Percentiles rank a stretch among this genome's conserved stretches.
phyloP scores from a whole-genome alignment of 1,140 invertebrate genomes.

The Mya arenaria region DNA sequence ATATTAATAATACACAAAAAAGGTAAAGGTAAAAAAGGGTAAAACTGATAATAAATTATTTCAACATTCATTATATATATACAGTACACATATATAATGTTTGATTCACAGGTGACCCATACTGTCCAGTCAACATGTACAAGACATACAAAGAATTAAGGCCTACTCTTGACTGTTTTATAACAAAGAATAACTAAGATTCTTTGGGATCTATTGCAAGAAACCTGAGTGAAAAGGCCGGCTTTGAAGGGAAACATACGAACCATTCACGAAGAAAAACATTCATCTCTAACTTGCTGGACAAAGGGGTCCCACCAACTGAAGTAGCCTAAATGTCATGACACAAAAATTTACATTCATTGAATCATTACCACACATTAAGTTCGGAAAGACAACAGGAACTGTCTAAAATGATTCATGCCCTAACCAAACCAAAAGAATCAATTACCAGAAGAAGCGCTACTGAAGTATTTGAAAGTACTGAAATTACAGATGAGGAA shows the following conservation, averaged over 20 bases:
- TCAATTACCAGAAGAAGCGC: neutral
- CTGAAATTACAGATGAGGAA: neutral
- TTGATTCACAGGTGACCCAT: neutral
- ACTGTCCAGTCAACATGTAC: slow-evolving; percentile 17
- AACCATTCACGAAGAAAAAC: slow-evolving; percentile 6
- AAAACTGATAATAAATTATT: neutral
- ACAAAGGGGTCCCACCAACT: neutral
- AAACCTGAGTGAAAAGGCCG: slow-evolving; percentile 10
- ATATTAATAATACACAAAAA: neutral
- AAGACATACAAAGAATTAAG: neutral
- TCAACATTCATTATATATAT: too few species aligned
- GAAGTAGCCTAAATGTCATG: slow-evolving; percentile 7
- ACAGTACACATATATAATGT: too few species aligned
- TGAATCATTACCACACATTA: neutral
- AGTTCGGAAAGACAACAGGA: neutral
- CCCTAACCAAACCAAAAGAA: neutral
- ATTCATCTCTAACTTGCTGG: neutral
- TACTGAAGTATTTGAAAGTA: neutral
- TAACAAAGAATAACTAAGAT: neutral
- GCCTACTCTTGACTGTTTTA: neutral
- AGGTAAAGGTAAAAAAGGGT: neutral
- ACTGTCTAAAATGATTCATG: neutral
- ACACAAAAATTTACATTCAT: neutral
- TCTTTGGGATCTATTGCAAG: neutral
- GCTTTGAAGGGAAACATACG: neutral